Base-by-base conservation (phyloP, 2,113 vertebrate species). In the Microcebus griseorufus region DNA sequence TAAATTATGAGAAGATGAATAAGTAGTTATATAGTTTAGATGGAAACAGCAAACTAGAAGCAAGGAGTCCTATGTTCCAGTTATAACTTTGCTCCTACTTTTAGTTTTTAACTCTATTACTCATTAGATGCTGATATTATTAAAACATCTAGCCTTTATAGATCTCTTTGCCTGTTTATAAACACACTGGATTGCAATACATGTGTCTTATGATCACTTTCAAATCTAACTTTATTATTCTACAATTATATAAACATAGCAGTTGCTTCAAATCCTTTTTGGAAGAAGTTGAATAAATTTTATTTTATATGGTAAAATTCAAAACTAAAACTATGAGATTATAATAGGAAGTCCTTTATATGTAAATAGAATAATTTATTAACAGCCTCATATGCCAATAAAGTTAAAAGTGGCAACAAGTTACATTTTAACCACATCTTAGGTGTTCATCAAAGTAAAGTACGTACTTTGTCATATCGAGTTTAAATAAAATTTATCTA, bases 371-470 rank as follows among this genome's bases (percentile, higher is more conserved):
- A 83, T 55, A 69, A 78, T 75, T 75, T 87, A 37, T 62, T 70
- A 72, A 84, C 29, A 93, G 69, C 23, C 4, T 91, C 23, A 48
- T 90, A 0, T 73, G 23, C 20, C 80, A 93, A 91, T 75, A 75
- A 86, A 96, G 39, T 60, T 90, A 90, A 80, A 88, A 83, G 29
- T 14, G 83, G 13, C 70, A 93, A 69, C 45, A 86, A 84, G 13
- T 60, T 93, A 78, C 70, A 88, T 72, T 95, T 95, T 90, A 93
- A 75, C n/a, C 18, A 55, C 37, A 8, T 79, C 25, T 95, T 75
- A 39, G 39, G 10, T 88, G 25, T 84, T 93, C 32, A 84, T 73
- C 32, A 83, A 81, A 81, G 72, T 69, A 83, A 60, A 81, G 39
- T 69, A 90, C 9, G 81, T 67, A 78, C 34, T 78, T 85, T 25